Percentiles rank a stretch among this genome's conserved stretches.
These are phyloP conservation scores for Vicugna pacos DNA, from an alignment of 2,113 vertebrate species.

Conservation along the genomic window DNA sequence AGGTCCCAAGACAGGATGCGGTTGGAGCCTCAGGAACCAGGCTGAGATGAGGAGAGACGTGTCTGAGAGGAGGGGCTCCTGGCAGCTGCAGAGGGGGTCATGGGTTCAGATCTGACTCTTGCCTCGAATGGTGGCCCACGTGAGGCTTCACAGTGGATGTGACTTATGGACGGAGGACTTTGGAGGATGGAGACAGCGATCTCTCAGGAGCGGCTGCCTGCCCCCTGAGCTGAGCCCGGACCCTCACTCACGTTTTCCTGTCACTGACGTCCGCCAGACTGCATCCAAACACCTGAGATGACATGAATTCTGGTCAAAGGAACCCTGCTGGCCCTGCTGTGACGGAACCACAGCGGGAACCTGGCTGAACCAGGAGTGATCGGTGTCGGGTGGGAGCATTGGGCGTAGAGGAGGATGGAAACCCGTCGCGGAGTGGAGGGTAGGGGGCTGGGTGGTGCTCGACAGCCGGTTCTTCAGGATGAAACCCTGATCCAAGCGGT, in stretches of 20 bases:
- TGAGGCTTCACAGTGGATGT: background rate
- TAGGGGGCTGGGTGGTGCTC: background rate
- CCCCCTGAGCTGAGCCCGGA: background rate
- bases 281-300: fast-evolving
- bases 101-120: background rate
- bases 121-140: background rate
- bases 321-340: fast-evolving
- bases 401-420: fast-evolving
- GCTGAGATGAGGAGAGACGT: fast-evolving
- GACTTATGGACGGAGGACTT: background rate
- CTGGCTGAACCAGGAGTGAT: fast-evolving
- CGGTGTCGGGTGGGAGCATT: fast-evolving
- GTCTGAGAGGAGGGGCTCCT: fast-evolving
- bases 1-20: background rate
- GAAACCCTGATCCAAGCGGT: fast-evolving
- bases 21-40: background rate
- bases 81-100: fast-evolving
- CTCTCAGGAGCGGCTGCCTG: fast-evolving
- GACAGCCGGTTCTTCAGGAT: background rate
- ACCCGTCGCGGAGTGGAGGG: fast-evolving
- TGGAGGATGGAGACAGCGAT: fast-evolving
- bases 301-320: background rate
- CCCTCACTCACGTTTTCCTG: background rate
- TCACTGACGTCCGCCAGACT: too few relatives aligned
- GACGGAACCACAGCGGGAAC: fast-evolving